A percentile compares a stretch with the other conserved stretches of the same genome.
These are phyloP conservation scores for Conistra vaccinii DNA, from an alignment of 2,888 invertebrate species.

Conservation along the genomic window DNA sequence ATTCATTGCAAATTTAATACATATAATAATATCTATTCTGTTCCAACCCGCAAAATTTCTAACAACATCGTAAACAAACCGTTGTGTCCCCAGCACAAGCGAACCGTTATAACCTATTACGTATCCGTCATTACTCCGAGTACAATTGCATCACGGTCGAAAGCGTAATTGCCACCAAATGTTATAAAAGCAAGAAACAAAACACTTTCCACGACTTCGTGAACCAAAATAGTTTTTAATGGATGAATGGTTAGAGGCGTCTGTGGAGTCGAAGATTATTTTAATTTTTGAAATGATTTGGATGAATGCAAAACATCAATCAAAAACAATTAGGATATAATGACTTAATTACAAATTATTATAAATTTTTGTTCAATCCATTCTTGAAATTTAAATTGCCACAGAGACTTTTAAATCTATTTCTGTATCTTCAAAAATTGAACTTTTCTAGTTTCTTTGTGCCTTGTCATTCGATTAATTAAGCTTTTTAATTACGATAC, in stretches of 20 bases:
- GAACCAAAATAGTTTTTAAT: slow-evolving; percentile 49
- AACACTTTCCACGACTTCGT: slow-evolving; percentile 81
- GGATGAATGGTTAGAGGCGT: slow-evolving; percentile 23
- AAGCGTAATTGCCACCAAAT: slow-evolving; percentile 82
- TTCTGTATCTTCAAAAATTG: background rate
- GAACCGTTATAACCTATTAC: slow-evolving; percentile 60
- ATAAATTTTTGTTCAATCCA: background rate
- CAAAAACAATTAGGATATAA: background rate
- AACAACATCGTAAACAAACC: slow-evolving; percentile 19
- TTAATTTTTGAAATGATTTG: slow-evolving; percentile 8
- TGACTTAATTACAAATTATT: background rate
- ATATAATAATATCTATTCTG: too few species aligned
- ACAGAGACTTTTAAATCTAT: too few species aligned
- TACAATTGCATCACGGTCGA: slow-evolving; percentile 85
- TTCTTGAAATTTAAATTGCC: background rate
- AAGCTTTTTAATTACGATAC: background rate
- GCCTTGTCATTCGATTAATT: background rate
- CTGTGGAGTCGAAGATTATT: slow-evolving; percentile 39
- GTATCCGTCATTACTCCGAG: slow-evolving; percentile 62
- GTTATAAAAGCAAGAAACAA: slow-evolving; percentile 82
- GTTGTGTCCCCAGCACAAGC: slow-evolving; percentile 57
- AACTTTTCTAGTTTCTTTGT: background rate
- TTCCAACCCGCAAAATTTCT: background rate
- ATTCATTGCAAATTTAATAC: too few species aligned
- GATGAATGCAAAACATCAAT: background rate